These are phyloP conservation scores for Aurelia sp. DNA, from an alignment of 30 jellyfish, hydroid and myxozoan species.

Conservation along the genomic window DNA sequence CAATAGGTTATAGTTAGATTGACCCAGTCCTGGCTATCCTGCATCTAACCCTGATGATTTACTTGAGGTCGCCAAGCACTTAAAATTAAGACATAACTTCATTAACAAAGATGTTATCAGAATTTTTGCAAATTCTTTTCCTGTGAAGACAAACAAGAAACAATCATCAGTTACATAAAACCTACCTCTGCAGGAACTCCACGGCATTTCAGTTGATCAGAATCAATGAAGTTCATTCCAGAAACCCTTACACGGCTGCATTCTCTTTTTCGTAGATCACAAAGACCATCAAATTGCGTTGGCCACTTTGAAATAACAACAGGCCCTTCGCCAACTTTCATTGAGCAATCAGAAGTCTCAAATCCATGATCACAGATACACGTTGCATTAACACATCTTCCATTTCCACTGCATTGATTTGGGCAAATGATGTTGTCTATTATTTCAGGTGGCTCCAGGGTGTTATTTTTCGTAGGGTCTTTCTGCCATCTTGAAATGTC, in stretches of 20 bases:
- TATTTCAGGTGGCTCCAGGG: constrained; percentile 79
- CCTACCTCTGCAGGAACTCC: constrained; percentile 64
- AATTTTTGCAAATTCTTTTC: too few relatives aligned
- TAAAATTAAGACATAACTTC: too few relatives aligned
- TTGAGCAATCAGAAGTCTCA: constrained; percentile 86
- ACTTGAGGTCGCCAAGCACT: too few relatives aligned
- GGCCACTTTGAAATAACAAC: constrained; percentile 49
- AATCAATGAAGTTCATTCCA: constrained; percentile 80
- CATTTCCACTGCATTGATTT: constrained; percentile 85
- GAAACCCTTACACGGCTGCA: constrained; percentile 75
- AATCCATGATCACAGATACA: constrained; percentile 75
- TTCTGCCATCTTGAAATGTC: constrained; percentile 64
- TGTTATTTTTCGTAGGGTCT: constrained; percentile 70
- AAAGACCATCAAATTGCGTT: constrained; percentile 56
- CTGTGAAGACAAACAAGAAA: too few relatives aligned
- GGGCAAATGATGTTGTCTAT: constrained; percentile 83
- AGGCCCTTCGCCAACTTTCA: constrained; percentile 66
- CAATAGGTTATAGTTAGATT: too few relatives aligned
- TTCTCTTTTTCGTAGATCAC: constrained; percentile 83
- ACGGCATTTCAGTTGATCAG: constrained; percentile 58
- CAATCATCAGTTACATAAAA: too few relatives aligned
- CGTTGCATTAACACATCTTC: constrained; percentile 85
- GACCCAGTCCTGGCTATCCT: too few relatives aligned
- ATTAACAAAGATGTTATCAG: too few relatives aligned
- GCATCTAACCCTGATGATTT: too few relatives aligned